A percentile compares a stretch with the other conserved stretches of the same genome.
Evolutionary conservation across 2,113 vertebrate genomes (phyloP).

Genomic region (Leptosomus discolor): DNA sequence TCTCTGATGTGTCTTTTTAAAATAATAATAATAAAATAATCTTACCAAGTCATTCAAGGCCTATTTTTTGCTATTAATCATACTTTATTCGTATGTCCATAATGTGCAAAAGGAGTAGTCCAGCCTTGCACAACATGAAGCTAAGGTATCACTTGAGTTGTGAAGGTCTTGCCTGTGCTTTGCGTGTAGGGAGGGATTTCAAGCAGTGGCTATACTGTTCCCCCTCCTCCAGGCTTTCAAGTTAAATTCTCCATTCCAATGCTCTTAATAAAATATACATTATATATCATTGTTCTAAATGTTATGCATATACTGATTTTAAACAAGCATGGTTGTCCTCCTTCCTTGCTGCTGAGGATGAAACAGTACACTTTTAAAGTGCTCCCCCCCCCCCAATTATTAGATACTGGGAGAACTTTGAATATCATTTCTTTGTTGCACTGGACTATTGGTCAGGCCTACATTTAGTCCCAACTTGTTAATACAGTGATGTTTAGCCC

Average conservation of each 20-base stretch:
- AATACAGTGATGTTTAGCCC: background rate
- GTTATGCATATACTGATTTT: background rate
- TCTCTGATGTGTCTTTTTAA: background rate
- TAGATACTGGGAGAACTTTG: background rate
- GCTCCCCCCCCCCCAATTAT: background rate
- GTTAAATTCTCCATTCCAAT: background rate
- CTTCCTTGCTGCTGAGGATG: background rate
- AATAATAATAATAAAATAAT: background rate
- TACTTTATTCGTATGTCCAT: background rate
- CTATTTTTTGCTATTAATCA: background rate
- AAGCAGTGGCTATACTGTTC: background rate
- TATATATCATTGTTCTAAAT: background rate
- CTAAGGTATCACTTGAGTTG: background rate
- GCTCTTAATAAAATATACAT: background rate
- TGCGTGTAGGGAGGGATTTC: background rate
- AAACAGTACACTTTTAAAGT: background rate
- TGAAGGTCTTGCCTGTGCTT: background rate
- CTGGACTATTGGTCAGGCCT: background rate
- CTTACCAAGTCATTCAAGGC: background rate
- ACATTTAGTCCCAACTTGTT: background rate
- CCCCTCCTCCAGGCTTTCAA: background rate
- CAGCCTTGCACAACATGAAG: background rate
- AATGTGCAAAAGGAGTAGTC: background rate
- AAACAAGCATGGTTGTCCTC: background rate
- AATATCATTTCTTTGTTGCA: background rate